Evolutionary conservation across 2,888 invertebrate genomes (phyloP).

Genomic region (Melinaea marsaeus): DNA sequence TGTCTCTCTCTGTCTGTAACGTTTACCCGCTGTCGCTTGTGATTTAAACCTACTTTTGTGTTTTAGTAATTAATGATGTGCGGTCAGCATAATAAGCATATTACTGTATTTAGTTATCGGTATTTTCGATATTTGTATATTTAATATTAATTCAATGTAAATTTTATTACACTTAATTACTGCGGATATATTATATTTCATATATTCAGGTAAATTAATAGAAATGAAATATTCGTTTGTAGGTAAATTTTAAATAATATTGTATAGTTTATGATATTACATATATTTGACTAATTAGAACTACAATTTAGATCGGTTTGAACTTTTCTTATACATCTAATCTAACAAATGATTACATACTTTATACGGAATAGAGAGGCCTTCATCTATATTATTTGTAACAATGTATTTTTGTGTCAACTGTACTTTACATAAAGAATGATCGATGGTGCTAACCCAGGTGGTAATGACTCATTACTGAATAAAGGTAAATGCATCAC

Average conservation of each 20-base stretch:
- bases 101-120: constrained; percentile 28
- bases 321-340: no score
- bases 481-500: constrained; percentile 21
- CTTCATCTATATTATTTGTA: no score
- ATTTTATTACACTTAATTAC: constrained; percentile 13
- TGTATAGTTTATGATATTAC: no score
- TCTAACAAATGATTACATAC: no score
- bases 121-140: constrained; percentile 21
- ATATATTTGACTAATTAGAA: no score
- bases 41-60: constrained; percentile 13
- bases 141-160: constrained; percentile 22
- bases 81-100: constrained; percentile 49
- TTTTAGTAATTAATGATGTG: constrained; percentile 54
- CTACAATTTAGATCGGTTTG: no score
- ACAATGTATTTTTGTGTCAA: constrained; percentile 23
- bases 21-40: constrained; percentile 22
- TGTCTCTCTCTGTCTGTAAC: no score
- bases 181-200: constrained; percentile 5
- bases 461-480: constrained; percentile 37
- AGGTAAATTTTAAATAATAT: neutral
- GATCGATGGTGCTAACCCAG: constrained; percentile 38
- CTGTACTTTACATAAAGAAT: constrained; percentile 37
- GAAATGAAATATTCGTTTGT: neutral
- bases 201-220: constrained; percentile 4
- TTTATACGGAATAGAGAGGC: no score